A percentile compares a stretch with the other conserved stretches of the same genome.
Evolutionary conservation across 30 jellyfish, hydroid and myxozoan species (phyloP).

Genomic region (Aurelia coerulea): DNA sequence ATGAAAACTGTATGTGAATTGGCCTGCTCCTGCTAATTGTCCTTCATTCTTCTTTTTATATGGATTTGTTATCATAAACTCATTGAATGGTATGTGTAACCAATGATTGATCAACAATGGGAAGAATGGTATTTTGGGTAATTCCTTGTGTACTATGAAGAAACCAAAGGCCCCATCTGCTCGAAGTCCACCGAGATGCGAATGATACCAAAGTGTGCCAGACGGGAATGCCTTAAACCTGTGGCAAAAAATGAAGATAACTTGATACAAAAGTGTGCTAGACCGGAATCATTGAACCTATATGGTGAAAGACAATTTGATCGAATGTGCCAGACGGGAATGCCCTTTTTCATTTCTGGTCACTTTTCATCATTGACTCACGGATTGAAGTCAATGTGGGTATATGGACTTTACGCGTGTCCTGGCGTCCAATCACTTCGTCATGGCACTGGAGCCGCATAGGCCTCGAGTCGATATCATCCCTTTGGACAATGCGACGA

Average conservation of each 20-base stretch:
- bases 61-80: slow-evolving; percentile 42
- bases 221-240: slow-evolving; percentile 63
- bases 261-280: not conserved
- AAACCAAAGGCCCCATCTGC: slow-evolving; percentile 62
- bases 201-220: slow-evolving; percentile 75
- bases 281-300: too few relatives aligned
- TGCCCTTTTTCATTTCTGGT: too few relatives aligned
- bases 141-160: slow-evolving; percentile 36
- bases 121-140: slow-evolving; percentile 35
- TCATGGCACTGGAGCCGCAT: too few relatives aligned
- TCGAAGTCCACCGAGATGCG: slow-evolving; percentile 56
- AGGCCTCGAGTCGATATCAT: too few relatives aligned
- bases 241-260: not conserved
- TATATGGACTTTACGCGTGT: too few relatives aligned
- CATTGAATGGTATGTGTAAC: slow-evolving; percentile 51
- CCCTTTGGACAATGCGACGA: too few relatives aligned
- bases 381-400: too few relatives aligned
- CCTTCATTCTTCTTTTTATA: slow-evolving; percentile 5
- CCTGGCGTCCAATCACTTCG: too few relatives aligned
- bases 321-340: too few relatives aligned
- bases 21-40: slow-evolving; percentile 22
- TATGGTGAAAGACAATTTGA: too few relatives aligned
- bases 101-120: slow-evolving; percentile 39
- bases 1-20: slow-evolving; percentile 18
- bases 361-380: too few relatives aligned